These are phyloP conservation scores for Cheiracanthium punctorium DNA, from an alignment of 2,888 invertebrate species.

Conservation along the genomic window DNA sequence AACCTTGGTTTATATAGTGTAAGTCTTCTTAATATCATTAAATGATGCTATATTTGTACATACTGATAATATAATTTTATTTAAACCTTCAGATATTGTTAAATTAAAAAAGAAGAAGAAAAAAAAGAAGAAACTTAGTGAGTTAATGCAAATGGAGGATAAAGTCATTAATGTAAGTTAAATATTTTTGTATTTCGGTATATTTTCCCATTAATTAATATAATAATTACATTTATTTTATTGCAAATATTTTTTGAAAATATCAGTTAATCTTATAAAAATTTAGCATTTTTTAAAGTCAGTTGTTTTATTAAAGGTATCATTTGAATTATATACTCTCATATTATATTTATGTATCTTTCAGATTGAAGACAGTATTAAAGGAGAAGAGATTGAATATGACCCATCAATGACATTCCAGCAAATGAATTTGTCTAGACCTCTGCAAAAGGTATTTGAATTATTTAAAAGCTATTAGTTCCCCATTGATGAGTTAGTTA, in stretches of 20 bases:
- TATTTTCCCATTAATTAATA: neutral
- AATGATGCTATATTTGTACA: too few species aligned
- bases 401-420: conserved; percentile 78
- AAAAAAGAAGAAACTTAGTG: conserved; percentile 36
- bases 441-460: conserved; percentile 87
- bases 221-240: too few species aligned
- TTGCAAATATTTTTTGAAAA: neutral
- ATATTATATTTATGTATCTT: conserved; percentile 11
- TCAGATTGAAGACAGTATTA: conserved; percentile 43
- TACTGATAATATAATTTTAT: too few species aligned
- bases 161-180: conserved; percentile 48
- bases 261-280: neutral
- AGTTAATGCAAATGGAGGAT: conserved; percentile 8
- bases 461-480: too few species aligned
- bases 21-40: too few species aligned
- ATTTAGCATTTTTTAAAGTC: neutral
- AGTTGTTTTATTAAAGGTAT: neutral
- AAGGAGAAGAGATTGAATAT: conserved; percentile 58
- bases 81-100: conserved; percentile 41
- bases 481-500: too few species aligned
- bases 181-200: neutral
- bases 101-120: conserved; percentile 60
- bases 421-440: conserved; percentile 97
- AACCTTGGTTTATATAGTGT: too few species aligned
- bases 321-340: neutral